phyloP scores from a whole-genome alignment of 2,113 vertebrate species.

The Carassius carassius region DNA sequence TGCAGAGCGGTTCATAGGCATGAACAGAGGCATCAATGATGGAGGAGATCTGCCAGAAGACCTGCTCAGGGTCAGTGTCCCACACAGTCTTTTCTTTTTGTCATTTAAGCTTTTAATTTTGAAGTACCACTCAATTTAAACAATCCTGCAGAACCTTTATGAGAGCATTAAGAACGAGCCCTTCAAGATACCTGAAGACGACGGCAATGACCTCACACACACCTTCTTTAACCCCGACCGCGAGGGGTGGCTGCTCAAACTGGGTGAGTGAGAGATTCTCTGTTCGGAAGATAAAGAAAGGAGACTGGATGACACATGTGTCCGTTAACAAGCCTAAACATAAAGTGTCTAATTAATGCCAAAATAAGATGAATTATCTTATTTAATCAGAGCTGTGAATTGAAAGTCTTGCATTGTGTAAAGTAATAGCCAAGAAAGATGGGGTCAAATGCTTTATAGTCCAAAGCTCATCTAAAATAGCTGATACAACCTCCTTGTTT shows the following conservation, averaged over 20 bases:
- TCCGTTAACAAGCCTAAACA: background rate
- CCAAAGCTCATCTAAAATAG: background rate
- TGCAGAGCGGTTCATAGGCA: conserved; percentile 88
- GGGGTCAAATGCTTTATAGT: background rate
- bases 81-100: background rate
- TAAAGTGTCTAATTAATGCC: background rate
- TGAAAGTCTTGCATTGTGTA: background rate
- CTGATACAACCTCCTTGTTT: conserved; percentile 19
- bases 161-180: conserved; percentile 98
- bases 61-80: conserved; percentile 83
- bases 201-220: conserved; percentile 95
- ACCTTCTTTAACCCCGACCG: conserved; percentile 98
- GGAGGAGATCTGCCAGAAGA: conserved; percentile 95
- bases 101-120: background rate
- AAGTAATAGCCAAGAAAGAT: background rate
- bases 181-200: conserved; percentile 97
- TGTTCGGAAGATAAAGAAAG: background rate
- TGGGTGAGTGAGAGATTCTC: conserved; percentile 76
- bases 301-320: background rate
- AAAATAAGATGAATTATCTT: background rate
- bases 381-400: conserved; percentile 19
- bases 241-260: conserved; percentile 95
- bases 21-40: conserved; percentile 97
- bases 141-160: conserved; percentile 85
- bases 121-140: background rate